phyloP scores from a whole-genome alignment of 2,113 vertebrate genomes.

The Neoarius graeffei region DNA sequence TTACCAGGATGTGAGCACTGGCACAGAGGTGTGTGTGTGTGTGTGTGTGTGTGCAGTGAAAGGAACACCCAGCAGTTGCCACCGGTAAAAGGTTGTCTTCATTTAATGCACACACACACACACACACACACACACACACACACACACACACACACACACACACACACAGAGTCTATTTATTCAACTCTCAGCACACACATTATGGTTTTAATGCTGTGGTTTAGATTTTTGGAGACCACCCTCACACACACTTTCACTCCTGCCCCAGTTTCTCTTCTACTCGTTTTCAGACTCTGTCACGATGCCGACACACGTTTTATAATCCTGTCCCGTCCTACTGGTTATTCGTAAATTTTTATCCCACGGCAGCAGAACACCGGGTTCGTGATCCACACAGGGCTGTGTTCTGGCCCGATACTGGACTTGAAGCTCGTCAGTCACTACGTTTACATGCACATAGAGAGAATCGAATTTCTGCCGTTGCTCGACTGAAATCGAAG shows the following conservation, averaged over 20 bases:
- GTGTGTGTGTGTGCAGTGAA: not conserved
- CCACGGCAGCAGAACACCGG: no score
- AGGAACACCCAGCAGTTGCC: not conserved
- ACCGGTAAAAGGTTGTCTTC: not conserved
- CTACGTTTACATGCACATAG: no score
- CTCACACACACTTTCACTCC: not conserved
- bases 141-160: not conserved
- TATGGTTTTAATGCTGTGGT: not conserved
- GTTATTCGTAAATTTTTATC: not conserved
- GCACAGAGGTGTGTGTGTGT: not conserved
- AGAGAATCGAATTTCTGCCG: no score
- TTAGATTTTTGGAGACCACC: slow-evolving; percentile 8
- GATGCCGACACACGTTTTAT: no score
- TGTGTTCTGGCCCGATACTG: no score
- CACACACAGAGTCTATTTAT: not conserved
- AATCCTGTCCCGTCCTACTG: no score
- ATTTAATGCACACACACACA: not conserved
- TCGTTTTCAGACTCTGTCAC: not conserved
- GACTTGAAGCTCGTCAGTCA: not conserved
- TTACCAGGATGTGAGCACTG: slow-evolving; percentile 7
- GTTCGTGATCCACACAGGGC: no score
- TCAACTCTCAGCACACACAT: not conserved
- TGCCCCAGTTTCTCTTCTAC: not conserved
- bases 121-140: slow-evolving; percentile 12
- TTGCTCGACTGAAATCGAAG: no score